Evolutionary conservation across 2,113 vertebrate genomes (phyloP), one percentile per base, ranked within the genome.

Genomic region (Eulemur rufifrons): DNA sequence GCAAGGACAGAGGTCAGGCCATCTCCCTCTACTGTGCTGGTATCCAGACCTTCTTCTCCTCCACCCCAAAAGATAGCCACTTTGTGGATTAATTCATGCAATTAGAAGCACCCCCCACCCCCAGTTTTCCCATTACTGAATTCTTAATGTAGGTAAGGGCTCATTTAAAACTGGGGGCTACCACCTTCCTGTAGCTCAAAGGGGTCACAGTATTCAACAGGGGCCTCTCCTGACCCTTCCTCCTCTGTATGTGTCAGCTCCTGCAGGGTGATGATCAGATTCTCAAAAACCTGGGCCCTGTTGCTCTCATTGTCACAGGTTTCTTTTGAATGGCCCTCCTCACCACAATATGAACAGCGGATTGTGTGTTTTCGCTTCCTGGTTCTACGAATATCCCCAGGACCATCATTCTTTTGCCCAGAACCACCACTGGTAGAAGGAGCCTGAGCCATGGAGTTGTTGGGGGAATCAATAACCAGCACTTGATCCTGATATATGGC

Each of bases 191-290:
- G 85, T 25, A 1, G 66, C 59, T 97, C 95, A 88, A 8, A 95
- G 74, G 42, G 52, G 52, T 89, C 37, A 52, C 8, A 5, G 8
- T 42, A 18, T 11, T 83, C 25, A 0, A 8, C 78, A 86, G 6
- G 29, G 37, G 12, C 61, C 81, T 56, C 85, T 37, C 86, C 69
- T 12, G 45, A 13, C 37, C 78, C 64, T 42, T 95, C 91, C 76
- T 92, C 89, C 66, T 96, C 85, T 0, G 68, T 23, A 25, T 96
- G 91, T 17, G 96, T 94, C 71, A 97, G 73, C 71, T 97, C 97
- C 95, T 98, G 85, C 89, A 97, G 74, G 37, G 93, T 97, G 63
- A 97, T 93, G n/a, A 98, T 80, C 93, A 98, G 78, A 86, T 98
- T 97, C 86, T 98, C 97, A 94, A 97, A 97, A 37, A 93, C 71